Evolutionary conservation across 2,113 vertebrate species (phyloP).

Genomic region (Pteruthius melanotis): DNA sequence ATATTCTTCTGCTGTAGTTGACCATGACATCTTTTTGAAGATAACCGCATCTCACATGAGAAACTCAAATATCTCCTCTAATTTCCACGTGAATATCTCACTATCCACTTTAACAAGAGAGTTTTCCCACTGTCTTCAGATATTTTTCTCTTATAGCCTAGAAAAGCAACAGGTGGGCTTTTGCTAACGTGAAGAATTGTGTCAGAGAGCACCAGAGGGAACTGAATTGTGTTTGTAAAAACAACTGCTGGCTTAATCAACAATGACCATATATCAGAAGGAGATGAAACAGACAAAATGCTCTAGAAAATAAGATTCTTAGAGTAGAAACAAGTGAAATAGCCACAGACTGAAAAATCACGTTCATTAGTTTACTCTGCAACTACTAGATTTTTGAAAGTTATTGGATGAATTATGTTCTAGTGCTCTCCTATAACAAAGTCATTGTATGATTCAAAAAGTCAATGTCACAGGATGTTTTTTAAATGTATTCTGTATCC

Average conservation of each 20-base stretch:
- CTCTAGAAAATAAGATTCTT: not conserved
- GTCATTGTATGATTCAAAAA: not conserved
- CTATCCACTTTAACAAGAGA: not conserved
- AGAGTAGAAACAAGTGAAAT: not conserved
- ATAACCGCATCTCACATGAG: not conserved
- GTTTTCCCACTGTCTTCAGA: not conserved
- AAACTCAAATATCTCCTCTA: not conserved
- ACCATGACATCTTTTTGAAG: not conserved
- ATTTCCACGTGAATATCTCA: not conserved
- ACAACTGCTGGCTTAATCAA: not conserved
- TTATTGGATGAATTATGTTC: not conserved
- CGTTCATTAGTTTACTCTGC: not conserved
- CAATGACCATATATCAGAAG: not conserved
- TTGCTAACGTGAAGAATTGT: not conserved
- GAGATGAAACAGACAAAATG: not conserved
- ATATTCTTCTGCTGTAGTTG: not conserved
- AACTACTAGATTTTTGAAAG: not conserved
- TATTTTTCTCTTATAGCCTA: not conserved
- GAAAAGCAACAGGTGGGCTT: not conserved
- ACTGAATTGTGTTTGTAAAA: not conserved
- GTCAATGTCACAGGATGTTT: not conserved
- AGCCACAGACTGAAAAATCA: fast-evolving
- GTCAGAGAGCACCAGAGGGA: not conserved
- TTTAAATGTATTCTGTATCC: not conserved
- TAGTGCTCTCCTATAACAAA: not conserved